phyloP scores from a whole-genome alignment of 2,888 invertebrate species.

The Amblyjoppa fuscipennis region DNA sequence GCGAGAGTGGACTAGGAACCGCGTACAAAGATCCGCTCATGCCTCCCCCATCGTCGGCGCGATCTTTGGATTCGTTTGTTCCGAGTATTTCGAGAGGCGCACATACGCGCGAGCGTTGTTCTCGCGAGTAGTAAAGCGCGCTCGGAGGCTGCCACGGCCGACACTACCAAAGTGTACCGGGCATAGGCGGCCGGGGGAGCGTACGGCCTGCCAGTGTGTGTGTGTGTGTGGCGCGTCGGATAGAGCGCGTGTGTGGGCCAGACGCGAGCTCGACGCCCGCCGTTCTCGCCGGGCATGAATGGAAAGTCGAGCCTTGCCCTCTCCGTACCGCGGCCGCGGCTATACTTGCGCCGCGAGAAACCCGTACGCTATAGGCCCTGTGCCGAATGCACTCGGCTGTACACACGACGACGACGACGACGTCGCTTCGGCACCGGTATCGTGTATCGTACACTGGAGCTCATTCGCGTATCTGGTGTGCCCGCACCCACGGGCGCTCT shows the following conservation, averaged over 20 bases:
- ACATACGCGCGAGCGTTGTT: not conserved
- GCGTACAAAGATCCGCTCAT: slow-evolving; percentile 1
- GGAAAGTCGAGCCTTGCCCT: slow-evolving; percentile 67
- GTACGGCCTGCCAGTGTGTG: not conserved
- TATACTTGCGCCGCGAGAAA: slow-evolving; percentile 31
- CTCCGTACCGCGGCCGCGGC: slow-evolving; percentile 4
- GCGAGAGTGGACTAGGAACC: not conserved
- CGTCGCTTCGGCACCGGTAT: slow-evolving; percentile 14
- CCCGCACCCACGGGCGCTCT: slow-evolving; percentile 60
- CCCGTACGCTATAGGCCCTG: slow-evolving; percentile 25
- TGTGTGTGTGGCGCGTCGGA: slow-evolving; percentile 32
- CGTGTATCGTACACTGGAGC: slow-evolving; percentile 32
- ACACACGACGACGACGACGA: not conserved
- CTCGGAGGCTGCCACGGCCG: not conserved
- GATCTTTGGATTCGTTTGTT: slow-evolving; percentile 27
- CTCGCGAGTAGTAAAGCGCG: not conserved
- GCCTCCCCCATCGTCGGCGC: not conserved
- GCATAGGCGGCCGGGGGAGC: not conserved
- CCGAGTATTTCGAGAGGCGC: slow-evolving; percentile 26
- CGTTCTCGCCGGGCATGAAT: slow-evolving; percentile 70
- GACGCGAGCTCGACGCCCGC: slow-evolving; percentile 46
- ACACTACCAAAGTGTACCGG: not conserved
- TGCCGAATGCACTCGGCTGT: slow-evolving; percentile 28
- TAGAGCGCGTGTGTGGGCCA: slow-evolving; percentile 44
- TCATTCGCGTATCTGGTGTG: slow-evolving; percentile 60